Percentiles rank a stretch among this genome's conserved stretches.
Conservation (phyloP, 2,888 invertebrate genomes). For the Branchipolynoe longqiensis region DNA sequence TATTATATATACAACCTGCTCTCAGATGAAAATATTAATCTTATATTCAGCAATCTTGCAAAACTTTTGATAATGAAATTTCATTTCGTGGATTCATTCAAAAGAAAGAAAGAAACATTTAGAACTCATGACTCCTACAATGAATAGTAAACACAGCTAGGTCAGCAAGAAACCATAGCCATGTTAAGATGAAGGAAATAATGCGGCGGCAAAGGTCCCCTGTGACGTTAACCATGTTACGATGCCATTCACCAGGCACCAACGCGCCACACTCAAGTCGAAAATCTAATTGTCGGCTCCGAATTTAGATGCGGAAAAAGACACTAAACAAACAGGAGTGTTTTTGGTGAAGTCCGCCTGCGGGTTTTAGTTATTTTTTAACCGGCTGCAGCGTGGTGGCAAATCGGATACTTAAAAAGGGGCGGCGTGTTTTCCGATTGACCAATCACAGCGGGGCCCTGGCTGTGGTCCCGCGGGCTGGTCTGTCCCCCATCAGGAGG, state of each 20-base stretch:
- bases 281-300: constrained; percentile 8
- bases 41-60: too few species aligned
- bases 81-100: too few species aligned
- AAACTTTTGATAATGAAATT: too few species aligned
- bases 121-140: too few species aligned
- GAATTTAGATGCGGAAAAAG: constrained; percentile 26
- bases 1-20: too few species aligned
- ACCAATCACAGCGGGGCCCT: constrained; percentile 27
- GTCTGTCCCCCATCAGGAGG: constrained; percentile 18
- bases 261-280: background rate
- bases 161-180: too few species aligned
- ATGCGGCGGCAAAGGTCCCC: too few species aligned
- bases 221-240: too few species aligned
- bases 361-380: background rate
- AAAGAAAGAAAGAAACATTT: too few species aligned
- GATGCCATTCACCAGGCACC: background rate
- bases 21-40: too few species aligned
- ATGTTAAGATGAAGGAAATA: too few species aligned
- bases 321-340: constrained; percentile 35
- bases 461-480: background rate
- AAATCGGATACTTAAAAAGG: constrained; percentile 42
- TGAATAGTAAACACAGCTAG: too few species aligned
- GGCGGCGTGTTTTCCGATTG: constrained; percentile 21
- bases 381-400: constrained; percentile 14
- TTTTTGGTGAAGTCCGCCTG: constrained; percentile 12